These are phyloP conservation scores for Petrocephalus microphthalmus DNA, from an alignment of 2,113 vertebrate species.

Conservation along the genomic window DNA sequence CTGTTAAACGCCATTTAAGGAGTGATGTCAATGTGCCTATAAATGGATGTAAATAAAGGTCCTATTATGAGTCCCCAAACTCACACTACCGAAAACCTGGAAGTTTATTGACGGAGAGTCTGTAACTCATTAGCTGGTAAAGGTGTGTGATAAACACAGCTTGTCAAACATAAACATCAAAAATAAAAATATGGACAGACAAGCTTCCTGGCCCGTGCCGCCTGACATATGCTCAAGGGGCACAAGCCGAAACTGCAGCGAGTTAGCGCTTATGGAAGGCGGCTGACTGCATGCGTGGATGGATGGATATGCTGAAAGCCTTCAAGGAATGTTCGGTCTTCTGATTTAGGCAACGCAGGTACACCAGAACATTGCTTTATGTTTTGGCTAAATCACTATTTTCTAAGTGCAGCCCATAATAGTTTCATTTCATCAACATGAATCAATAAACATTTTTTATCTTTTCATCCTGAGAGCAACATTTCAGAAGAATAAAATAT, in stretches of 20 bases:
- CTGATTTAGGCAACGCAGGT: neutral
- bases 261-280: neutral
- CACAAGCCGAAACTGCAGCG: neutral
- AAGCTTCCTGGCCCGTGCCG: neutral
- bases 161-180: neutral
- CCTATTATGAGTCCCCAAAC: neutral
- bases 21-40: neutral
- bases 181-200: neutral
- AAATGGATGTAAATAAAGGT: neutral
- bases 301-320: neutral
- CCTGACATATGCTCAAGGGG: neutral
- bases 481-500: neutral
- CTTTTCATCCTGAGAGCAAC: constrained; percentile 2
- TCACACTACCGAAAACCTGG: neutral
- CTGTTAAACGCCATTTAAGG: neutral
- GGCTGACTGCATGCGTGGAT: neutral
- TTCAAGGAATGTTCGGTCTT: neutral
- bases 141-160: neutral
- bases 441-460: neutral
- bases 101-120: neutral
- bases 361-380: neutral
- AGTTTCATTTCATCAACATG: neutral
- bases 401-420: neutral
- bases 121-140: neutral
- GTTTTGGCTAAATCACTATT: neutral